Conservation (phyloP, 2,797 vertebrate species). For the Sus cebifrons region DNA sequence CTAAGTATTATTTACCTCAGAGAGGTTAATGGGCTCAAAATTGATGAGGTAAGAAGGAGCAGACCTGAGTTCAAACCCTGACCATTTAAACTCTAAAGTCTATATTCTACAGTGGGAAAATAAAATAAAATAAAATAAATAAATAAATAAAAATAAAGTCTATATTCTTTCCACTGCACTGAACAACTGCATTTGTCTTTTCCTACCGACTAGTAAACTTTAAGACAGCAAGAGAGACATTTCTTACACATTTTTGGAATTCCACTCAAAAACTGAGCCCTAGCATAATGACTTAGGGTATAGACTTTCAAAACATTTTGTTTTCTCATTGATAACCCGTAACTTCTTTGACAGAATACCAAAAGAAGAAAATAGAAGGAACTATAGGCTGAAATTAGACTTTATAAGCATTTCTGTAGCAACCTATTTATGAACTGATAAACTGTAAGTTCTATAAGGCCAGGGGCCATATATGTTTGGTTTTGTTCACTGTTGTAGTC, state of each 20-base stretch:
- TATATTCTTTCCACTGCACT: not conserved
- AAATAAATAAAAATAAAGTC: not conserved
- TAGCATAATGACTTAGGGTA: not conserved
- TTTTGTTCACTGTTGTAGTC: not conserved
- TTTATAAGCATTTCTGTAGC: conserved; percentile 32
- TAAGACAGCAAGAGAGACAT: not conserved
- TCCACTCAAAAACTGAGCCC: not conserved
- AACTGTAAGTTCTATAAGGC: not conserved
- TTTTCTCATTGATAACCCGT: not conserved
- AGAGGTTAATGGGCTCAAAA: not conserved
- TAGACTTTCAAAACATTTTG: not conserved
- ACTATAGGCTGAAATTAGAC: not conserved
- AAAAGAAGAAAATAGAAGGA: conserved; percentile 32
- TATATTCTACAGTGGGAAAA: not conserved
- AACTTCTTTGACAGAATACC: not conserved
- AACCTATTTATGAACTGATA: conserved; percentile 21
- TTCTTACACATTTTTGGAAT: not conserved
- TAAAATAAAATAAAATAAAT: no score
- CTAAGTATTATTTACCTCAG: not conserved
- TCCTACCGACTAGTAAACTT: conserved; percentile 17
- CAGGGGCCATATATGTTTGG: not conserved
- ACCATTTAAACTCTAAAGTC: not conserved
- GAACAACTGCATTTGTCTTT: not conserved
- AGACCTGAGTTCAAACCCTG: conserved; percentile 3
- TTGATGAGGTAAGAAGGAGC: not conserved